Evolutionary conservation across 2,888 invertebrate genomes (phyloP), one percentile per base, ranked within the genome.

Genomic region (Uropetala carovei): DNA sequence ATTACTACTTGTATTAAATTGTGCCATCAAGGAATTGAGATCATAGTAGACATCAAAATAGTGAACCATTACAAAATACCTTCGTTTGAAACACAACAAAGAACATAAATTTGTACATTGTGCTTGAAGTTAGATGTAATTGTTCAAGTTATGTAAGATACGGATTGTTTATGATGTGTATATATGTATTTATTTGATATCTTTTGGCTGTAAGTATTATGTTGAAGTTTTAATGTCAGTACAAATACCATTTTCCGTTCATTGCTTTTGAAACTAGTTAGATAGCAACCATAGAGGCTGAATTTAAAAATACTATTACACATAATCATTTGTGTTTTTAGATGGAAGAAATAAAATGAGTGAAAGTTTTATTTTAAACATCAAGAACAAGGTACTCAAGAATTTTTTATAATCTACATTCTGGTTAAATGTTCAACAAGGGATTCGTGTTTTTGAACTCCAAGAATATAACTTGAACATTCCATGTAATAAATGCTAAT

Each of bases 141-240:
- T 30, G 30, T 89, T 68, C 64, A 64, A 89, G n/a, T 68, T 89
- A n/a, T 89, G 64, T 89, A 89, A 64, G 64, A 89, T 64, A 43
- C 43, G 64, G 30, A 64, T 58, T 64, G 22, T 57, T 11, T 83
- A 11, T 83, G 83, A 43, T 75, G 75, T 89, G 89, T 89, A 89
- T 60, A 89, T 89, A 89, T 64, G 89, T 89, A 89, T 89, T 89
- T 89, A 89, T 89, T 89, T 64, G 22, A 64, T 64, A 16, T 43
- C 64, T 64, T 89, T 89, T n/a, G n/a, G 30, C 64, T 68, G 16
- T 56, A n/a, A 60, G 0, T 18, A 60, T 43, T 56, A 18, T 18
- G 60, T 89, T 64, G 43, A 43, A 64, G 30, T 64, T 43, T 18
- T 89, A 64, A 16, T 43, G 60, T 60, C 27, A 64, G n/a, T 89